Evolutionary conservation across 2,797 vertebrate species (phyloP).

Genomic region (Semotilus atromaculatus): DNA sequence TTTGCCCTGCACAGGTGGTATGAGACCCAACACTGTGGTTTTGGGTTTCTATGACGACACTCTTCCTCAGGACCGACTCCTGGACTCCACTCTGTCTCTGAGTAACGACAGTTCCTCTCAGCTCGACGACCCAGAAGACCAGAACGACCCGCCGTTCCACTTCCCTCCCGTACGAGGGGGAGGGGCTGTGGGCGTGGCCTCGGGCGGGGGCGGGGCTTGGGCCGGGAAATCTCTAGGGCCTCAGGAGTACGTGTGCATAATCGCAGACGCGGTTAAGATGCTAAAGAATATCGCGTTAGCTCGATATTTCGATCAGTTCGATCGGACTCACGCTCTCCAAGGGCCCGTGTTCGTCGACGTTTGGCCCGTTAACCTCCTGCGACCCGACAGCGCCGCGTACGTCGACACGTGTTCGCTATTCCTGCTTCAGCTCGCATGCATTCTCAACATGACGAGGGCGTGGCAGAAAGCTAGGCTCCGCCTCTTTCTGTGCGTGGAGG

Average conservation of each 20-base stretch:
- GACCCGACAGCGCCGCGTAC: slow-evolving; percentile 87
- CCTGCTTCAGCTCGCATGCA: slow-evolving; percentile 89
- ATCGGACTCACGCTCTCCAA: slow-evolving; percentile 69
- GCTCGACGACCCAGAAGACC: slow-evolving; percentile 52
- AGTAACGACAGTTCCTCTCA: slow-evolving; percentile 50
- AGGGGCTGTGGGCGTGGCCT: not conserved
- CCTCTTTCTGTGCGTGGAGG: slow-evolving; percentile 91
- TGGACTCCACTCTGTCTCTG: slow-evolving; percentile 59
- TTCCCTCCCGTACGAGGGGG: slow-evolving; percentile 72
- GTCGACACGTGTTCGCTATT: slow-evolving; percentile 92
- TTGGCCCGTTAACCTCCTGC: slow-evolving; percentile 89
- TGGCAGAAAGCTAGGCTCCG: slow-evolving; percentile 86
- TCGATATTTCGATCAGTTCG: slow-evolving; percentile 84
- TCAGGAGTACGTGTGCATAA: slow-evolving; percentile 86
- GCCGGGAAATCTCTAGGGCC: slow-evolving; percentile 76
- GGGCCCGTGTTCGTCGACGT: slow-evolving; percentile 81
- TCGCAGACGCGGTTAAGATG: slow-evolving; percentile 91
- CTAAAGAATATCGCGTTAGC: slow-evolving; percentile 87
- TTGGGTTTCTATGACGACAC: slow-evolving; percentile 87
- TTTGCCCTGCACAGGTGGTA: slow-evolving; percentile 79
- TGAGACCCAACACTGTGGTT: slow-evolving; percentile 91
- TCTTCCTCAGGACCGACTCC: slow-evolving; percentile 77
- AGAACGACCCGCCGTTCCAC: slow-evolving; percentile 62
- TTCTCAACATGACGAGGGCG: slow-evolving; percentile 87
- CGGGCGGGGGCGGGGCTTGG: slow-evolving; percentile 24